These are phyloP conservation scores for Mesembrinibis cayennensis DNA, from an alignment of 2,113 vertebrate genomes.

Conservation along the genomic window DNA sequence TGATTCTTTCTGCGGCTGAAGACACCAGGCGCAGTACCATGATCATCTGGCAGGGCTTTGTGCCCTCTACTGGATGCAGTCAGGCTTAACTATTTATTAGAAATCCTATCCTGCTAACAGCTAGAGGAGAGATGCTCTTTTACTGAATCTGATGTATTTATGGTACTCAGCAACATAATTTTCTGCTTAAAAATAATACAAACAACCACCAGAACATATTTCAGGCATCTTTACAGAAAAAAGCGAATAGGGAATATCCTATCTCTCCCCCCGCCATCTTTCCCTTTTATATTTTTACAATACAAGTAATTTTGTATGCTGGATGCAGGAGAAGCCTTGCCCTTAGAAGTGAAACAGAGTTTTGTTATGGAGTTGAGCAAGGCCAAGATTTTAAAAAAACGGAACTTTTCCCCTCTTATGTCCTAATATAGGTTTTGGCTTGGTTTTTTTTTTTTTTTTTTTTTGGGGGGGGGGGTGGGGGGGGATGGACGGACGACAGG, in stretches of 20 bases:
- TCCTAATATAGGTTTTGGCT: no score
- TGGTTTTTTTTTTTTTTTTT: not conserved
- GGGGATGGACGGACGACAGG: not conserved
- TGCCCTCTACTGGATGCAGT: not conserved
- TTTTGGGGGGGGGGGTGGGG: no score
- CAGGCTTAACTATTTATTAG: no score
- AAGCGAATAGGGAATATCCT: not conserved
- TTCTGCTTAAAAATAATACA: not conserved
- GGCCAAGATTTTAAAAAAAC: not conserved
- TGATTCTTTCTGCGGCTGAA: not conserved
- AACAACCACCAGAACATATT: accelerated
- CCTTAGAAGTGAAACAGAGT: not conserved
- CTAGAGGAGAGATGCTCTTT: not conserved
- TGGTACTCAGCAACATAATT: not conserved
- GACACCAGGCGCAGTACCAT: not conserved
- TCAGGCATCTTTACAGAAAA: not conserved
- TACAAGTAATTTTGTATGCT: not conserved
- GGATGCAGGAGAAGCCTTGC: not conserved
- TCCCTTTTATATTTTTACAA: not conserved
- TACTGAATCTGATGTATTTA: not conserved
- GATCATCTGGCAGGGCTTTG: not conserved
- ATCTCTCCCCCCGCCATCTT: not conserved
- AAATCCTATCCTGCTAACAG: no score
- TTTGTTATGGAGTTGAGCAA: not conserved
- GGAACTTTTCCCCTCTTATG: not conserved